These are phyloP conservation scores for Syngnathus typhle DNA, from an alignment of 2,113 vertebrate genomes.

Conservation along the genomic window DNA sequence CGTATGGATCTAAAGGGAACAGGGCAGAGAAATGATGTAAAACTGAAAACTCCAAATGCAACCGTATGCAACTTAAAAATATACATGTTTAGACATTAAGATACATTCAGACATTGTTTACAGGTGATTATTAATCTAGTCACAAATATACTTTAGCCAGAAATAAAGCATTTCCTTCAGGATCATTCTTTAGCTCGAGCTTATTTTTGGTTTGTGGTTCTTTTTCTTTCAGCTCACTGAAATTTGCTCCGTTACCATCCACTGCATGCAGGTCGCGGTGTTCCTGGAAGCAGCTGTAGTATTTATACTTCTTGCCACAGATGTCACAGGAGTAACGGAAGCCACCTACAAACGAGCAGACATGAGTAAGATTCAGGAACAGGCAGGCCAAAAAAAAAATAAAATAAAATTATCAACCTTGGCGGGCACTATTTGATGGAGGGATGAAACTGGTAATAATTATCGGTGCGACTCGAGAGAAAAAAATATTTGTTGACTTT, in stretches of 20 bases:
- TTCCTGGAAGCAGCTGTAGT: constrained; percentile 99
- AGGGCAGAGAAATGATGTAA: neutral
- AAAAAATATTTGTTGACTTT: no score
- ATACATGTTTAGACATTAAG: neutral
- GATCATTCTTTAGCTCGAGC: neutral
- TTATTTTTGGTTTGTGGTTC: neutral
- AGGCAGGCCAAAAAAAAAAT: neutral
- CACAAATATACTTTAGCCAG: neutral
- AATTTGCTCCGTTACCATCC: constrained; percentile 76
- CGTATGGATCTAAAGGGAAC: constrained; percentile 83
- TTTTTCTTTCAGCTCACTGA: neutral
- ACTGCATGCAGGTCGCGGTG: constrained; percentile 95
- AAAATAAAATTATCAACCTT: neutral
- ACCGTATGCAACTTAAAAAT: neutral
- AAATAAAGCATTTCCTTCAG: neutral
- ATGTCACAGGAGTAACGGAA: constrained; percentile 98
- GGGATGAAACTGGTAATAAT: no score
- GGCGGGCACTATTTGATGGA: no score
- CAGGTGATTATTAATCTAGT: neutral
- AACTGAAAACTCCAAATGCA: neutral
- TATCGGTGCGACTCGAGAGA: no score
- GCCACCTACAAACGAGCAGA: constrained; percentile 75
- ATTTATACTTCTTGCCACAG: constrained; percentile 98
- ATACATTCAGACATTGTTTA: neutral
- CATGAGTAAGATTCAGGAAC: constrained; percentile 6